Evolutionary conservation across 2,888 invertebrate species (phyloP), one percentile per base, ranked within the genome.

Genomic region (Drosophila picticornis): DNA sequence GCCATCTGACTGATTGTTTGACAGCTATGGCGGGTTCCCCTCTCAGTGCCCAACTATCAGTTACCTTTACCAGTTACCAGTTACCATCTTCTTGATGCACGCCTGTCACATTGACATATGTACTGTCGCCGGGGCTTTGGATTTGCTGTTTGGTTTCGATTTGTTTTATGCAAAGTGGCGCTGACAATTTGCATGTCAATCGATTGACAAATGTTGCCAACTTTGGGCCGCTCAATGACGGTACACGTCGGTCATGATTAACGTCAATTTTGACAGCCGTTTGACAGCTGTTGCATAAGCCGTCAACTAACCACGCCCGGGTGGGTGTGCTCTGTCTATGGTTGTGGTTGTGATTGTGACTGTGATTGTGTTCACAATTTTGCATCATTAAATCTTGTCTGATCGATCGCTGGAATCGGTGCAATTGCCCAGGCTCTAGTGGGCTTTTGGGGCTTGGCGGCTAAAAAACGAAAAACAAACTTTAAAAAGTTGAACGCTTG

Each of bases 121-220:
- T 90, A 85, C 88, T 88, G 78, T 86, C 78, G 71, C 71, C 71
- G 65, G 10, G 16, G 50, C 58, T 66, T 50, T 63, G 52, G 43
- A 48, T 58, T 64, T 59, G 61, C 38, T 36, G 55, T 60, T 48
- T 43, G 43, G 29, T 61, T 56, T 48, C 56, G 50, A 36, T 55
- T 57, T 40, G 66, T 64, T 69, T 68, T 64, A 81, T 83, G 83
- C 75, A 81, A 84, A 88, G 83, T 85, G 88, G 83, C 84, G 89
- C 90, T 84, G 90, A 81, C 85, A 88, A 85, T 85, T 85, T 85
- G 85, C 85, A 85, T 85, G 90, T 88, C 88, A 84, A 88, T 90
- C 85, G 88, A 66, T 87, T 90, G 85, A 85, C 85, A 85, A 85
- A 85, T 85, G 90, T 84, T 90, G 90, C 85, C 88, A 90, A 85